These are phyloP conservation scores for Dryadula phaetusa DNA, from an alignment of 2,888 invertebrate genomes.

Conservation along the genomic window DNA sequence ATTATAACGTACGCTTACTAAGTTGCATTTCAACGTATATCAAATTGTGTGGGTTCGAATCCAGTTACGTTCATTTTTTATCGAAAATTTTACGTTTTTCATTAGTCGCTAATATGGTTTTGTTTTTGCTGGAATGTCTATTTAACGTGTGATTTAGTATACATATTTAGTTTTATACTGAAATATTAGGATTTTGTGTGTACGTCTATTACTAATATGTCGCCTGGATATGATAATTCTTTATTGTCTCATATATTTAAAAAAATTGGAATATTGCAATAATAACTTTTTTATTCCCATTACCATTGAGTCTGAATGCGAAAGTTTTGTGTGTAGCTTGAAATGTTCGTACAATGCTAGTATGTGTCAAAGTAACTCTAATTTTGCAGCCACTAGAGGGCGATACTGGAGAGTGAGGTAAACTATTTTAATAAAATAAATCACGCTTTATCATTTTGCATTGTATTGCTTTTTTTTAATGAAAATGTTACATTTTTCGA, in stretches of 20 bases:
- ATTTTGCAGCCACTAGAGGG: slow-evolving; percentile 46
- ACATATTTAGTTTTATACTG: background rate
- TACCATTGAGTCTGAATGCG: background rate
- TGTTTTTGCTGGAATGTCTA: background rate
- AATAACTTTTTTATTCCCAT: slow-evolving; percentile 1
- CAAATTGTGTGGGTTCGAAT: background rate
- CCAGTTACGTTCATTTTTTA: background rate
- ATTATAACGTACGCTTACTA: no score
- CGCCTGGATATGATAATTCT: no score
- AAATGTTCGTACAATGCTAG: slow-evolving; percentile 8
- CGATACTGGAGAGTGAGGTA: slow-evolving; percentile 48
- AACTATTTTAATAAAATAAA: slow-evolving; percentile 28
- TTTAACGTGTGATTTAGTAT: background rate
- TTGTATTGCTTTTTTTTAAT: background rate
- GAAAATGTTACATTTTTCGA: background rate
- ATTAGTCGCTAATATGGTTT: background rate
- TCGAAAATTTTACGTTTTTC: background rate
- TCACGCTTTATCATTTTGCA: slow-evolving; percentile 29
- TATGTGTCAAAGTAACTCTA: slow-evolving; percentile 34
- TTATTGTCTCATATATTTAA: no score
- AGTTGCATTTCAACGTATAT: background rate
- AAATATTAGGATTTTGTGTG: background rate
- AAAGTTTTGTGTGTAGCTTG: slow-evolving; percentile 1
- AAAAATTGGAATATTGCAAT: no score
- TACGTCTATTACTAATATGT: background rate